phyloP scores from a whole-genome alignment of 2,888 invertebrate species.

The Drosophila trichaetosa region DNA sequence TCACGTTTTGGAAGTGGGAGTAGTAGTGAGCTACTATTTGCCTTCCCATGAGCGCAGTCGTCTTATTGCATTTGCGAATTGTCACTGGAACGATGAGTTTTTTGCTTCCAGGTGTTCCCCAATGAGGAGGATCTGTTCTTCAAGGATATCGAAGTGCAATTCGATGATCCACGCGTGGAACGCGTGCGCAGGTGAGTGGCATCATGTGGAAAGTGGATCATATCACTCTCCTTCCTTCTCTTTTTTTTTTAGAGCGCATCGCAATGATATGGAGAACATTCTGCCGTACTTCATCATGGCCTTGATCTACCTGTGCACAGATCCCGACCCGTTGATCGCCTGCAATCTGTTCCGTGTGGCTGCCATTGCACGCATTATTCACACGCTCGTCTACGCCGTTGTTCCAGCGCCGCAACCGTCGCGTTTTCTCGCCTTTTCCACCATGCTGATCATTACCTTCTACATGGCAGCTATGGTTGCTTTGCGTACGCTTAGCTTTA shows the following conservation, averaged over 20 bases:
- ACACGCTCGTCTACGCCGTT: conserved; percentile 88
- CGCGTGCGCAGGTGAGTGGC: conserved; percentile 84
- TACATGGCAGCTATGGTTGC: conserved; percentile 86
- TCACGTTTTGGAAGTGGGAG: conserved; percentile 12
- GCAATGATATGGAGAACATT: conserved; percentile 90
- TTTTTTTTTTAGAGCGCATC: conserved; percentile 87
- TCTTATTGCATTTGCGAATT: conserved; percentile 10
- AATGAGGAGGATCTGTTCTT: conserved; percentile 86
- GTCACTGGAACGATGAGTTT: background rate
- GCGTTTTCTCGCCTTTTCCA: conserved; percentile 85
- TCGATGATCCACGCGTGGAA: conserved; percentile 85
- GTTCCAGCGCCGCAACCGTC: conserved; percentile 87
- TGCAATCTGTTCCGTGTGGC: conserved; percentile 87
- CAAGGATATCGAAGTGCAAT: conserved; percentile 82
- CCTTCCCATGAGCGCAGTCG: conserved; percentile 1
- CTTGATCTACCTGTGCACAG: conserved; percentile 86
- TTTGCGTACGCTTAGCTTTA: conserved; percentile 69
- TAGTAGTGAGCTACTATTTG: background rate
- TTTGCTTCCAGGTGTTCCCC: conserved; percentile 85
- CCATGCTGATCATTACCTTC: conserved; percentile 85
- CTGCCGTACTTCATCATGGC: conserved; percentile 87
- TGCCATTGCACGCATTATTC: conserved; percentile 86
- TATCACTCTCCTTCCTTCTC: background rate
- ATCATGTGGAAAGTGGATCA: background rate
- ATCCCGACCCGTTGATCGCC: conserved; percentile 86